A percentile compares a stretch with the other conserved stretches of the same genome.
Evolutionary conservation across 1,140 invertebrate species (phyloP).

Genomic region (Probaryconus sp.): DNA sequence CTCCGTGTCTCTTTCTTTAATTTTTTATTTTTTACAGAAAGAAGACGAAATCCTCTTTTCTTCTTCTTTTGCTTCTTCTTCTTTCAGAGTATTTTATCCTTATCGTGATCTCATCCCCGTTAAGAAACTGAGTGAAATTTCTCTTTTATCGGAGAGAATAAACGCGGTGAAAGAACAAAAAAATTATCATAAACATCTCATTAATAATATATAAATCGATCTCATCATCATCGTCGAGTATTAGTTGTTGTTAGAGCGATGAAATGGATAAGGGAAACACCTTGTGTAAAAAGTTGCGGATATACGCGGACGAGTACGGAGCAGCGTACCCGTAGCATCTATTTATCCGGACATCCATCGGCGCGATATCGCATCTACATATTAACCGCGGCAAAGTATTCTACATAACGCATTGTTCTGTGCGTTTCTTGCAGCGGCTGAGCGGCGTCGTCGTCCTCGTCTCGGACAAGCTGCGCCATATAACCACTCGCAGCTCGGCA

Average conservation of each 20-base stretch:
- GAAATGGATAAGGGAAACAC: slow-evolving; percentile 36
- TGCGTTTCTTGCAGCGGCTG: slow-evolving; percentile 26
- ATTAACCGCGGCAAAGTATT: slow-evolving; percentile 44
- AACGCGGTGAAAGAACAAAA: no score
- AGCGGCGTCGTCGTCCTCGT: slow-evolving; percentile 11
- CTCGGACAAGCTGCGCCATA: slow-evolving; percentile 18
- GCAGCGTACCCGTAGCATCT: slow-evolving; percentile 29
- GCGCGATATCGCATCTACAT: slow-evolving; percentile 53
- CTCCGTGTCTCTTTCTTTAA: no score
- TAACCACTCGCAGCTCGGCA: slow-evolving; percentile 16
- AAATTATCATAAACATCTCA: no score
- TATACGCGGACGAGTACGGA: slow-evolving; percentile 23
- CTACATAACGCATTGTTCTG: slow-evolving; percentile 49
- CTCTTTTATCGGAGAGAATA: no score
- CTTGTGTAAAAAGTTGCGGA: slow-evolving; percentile 40
- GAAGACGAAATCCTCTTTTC: no score
- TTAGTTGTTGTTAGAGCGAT: slow-evolving; percentile 24
- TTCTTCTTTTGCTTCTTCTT: no score
- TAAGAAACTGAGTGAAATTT: no score
- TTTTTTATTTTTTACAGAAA: no score
- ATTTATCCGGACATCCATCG: slow-evolving; percentile 52
- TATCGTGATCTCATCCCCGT: no score
- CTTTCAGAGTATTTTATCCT: no score
- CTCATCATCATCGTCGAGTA: slow-evolving; percentile 7
- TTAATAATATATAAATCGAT: slow-evolving; percentile 1